Base-by-base conservation (phyloP, 2,888 invertebrate genomes). In the Epinotia ramella region DNA sequence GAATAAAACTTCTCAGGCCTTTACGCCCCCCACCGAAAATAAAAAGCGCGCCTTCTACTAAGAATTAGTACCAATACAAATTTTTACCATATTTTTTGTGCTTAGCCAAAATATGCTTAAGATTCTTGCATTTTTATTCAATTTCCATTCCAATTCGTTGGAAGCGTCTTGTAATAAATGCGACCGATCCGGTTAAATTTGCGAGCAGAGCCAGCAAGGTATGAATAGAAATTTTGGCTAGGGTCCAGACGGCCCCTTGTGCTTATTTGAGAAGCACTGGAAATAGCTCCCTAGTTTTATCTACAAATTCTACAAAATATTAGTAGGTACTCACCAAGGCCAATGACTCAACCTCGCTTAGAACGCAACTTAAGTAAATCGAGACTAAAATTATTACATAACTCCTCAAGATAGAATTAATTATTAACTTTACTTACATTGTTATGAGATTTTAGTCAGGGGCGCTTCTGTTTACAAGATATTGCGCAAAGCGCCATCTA, bases 201-300 rank as follows among this genome's bases (percentile, higher is more conserved):
- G 86, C 83, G 83, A 87, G 78, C 84, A 81, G 83, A 83, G 84
- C 86, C 85, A 89, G 88, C 87, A 86, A 84, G 83, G 84, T 87
- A 88, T 88, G 89, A 89, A 89, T 86, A 85, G 86, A 82, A 88
- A 87, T 87, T 79, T 87, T 91, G 91, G 91, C 89, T 69, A 64
- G 67, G 60, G 75, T 88, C 91, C 91, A 91, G 85, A 73, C 79
- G 76, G 82, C 80, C 81, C 81, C 81, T 79, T 81, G 82, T 83
- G 81, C 83, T 85, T 85, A 84, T 85, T 85, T 84, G 81, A 81
- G 82, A 63, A 73, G 75, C 74, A 74, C 77, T 74, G 72, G 73
- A 74, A 72, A 78, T 75, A 78, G 73, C 73, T 76, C 66, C 68
- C 65, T 56, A 64, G 71, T 70, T 72, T 63, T 60, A 62, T 59